Conservation (phyloP, 2,113 vertebrate genomes). For the Ochotona princeps region DNA sequence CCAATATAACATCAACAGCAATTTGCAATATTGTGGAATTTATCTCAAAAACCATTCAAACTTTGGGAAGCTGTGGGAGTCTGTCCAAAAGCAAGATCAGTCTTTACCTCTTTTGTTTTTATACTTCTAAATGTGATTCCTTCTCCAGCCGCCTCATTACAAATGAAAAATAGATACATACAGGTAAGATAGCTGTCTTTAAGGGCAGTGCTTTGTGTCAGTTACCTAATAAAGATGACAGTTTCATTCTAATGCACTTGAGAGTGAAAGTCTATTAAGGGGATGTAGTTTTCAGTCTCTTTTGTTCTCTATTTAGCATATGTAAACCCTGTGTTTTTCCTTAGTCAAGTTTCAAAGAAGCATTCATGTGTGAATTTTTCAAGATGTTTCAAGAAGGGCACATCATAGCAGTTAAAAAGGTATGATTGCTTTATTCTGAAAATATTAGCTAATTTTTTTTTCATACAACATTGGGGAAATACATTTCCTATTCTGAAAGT, state of each 20-base stretch:
- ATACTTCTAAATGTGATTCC: slow-evolving; percentile 7
- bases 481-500: slow-evolving; percentile 37
- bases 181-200: neutral
- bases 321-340: slow-evolving; percentile 71
- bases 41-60: slow-evolving; percentile 99
- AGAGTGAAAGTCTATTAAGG: neutral
- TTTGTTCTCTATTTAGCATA: slow-evolving; percentile 43
- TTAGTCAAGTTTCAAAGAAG: slow-evolving; percentile 98
- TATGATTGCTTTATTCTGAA: slow-evolving; percentile 80
- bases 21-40: no score
- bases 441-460: slow-evolving; percentile 34
- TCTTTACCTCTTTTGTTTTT: slow-evolving; percentile 35
- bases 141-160: neutral
- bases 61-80: slow-evolving; percentile 97
- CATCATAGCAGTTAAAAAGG: slow-evolving; percentile 97
- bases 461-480: slow-evolving; percentile 18
- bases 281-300: neutral
- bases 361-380: slow-evolving; percentile 98
- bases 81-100: slow-evolving; percentile 97
- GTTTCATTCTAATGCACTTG: neutral
- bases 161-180: neutral
- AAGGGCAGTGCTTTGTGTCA: neutral
- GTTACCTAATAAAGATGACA: slow-evolving; percentile 12
- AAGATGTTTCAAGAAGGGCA: slow-evolving; percentile 98
- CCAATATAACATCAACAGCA: no score